Conservation (phyloP, 2,888 invertebrate genomes). For the Camponotus fellah region DNA sequence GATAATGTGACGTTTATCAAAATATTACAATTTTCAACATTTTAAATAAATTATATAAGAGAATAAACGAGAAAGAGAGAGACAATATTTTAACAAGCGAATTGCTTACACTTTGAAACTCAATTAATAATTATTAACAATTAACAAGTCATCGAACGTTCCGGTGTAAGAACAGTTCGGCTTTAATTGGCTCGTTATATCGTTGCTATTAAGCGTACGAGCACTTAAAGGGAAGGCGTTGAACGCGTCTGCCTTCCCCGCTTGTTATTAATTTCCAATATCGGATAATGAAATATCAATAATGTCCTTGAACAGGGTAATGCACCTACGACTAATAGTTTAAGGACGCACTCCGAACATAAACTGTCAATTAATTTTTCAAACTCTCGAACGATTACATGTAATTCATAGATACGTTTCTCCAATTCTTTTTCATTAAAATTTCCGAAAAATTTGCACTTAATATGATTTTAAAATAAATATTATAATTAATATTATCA, state of each 20-base stretch:
- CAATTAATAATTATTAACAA: neutral
- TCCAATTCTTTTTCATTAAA: neutral
- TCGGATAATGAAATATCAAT: constrained; percentile 67
- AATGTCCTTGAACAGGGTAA: constrained; percentile 54
- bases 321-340: constrained; percentile 52
- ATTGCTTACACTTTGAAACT: neutral
- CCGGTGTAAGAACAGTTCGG: constrained; percentile 28
- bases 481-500: neutral
- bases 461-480: neutral
- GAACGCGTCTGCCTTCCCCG: constrained; percentile 43
- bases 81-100: neutral
- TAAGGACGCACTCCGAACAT: constrained; percentile 16
- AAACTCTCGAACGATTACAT: constrained; percentile 42
- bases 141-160: neutral
- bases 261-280: constrained; percentile 66
- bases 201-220: constrained; percentile 45
- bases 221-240: constrained; percentile 42
- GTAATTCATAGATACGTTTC: constrained; percentile 19
- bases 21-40: neutral
- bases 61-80: neutral
- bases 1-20: constrained; percentile 26
- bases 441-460: neutral
- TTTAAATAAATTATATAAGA: neutral
- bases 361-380: constrained; percentile 44
- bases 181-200: constrained; percentile 64